A percentile compares a stretch with the other conserved stretches of the same genome.
These are phyloP conservation scores for Drosophila navojoa DNA, from an alignment of 1,140 invertebrate species.

Conservation along the genomic window DNA sequence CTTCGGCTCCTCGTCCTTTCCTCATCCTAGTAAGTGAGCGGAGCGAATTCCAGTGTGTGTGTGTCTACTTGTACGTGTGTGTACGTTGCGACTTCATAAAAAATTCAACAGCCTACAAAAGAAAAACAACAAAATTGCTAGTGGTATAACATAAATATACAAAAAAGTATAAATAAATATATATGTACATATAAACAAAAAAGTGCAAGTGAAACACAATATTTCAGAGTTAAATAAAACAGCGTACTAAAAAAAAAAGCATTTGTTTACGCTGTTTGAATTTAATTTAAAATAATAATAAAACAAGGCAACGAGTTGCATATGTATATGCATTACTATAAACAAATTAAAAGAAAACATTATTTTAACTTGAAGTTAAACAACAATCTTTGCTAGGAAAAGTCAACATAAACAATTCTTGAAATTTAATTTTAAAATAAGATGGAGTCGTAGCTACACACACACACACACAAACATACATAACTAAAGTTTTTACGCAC, in stretches of 20 bases:
- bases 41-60: slow-evolving; percentile 1
- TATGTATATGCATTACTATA: not conserved
- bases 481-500: slow-evolving; percentile 24
- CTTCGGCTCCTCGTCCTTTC: not conserved
- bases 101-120: slow-evolving; percentile 72
- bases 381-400: not conserved
- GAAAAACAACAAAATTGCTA: slow-evolving; percentile 49
- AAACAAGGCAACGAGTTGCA: slow-evolving; percentile 8
- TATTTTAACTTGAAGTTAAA: slow-evolving; percentile 1
- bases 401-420: not conserved
- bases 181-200: slow-evolving; percentile 2
- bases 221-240: slow-evolving; percentile 16
- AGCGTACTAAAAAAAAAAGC: not conserved
- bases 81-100: slow-evolving; percentile 63
- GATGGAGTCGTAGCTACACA: slow-evolving; percentile 4
- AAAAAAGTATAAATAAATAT: slow-evolving; percentile 46
- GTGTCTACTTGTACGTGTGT: slow-evolving; percentile 12
- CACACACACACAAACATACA: slow-evolving; percentile 17
- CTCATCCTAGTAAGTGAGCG: slow-evolving; percentile 10
- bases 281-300: slow-evolving; percentile 12
- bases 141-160: slow-evolving; percentile 15
- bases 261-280: slow-evolving; percentile 8
- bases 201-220: slow-evolving; percentile 36
- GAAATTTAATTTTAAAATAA: not conserved
- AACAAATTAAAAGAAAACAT: not conserved